Base-by-base conservation (phyloP, 30 jellyfish, hydroid and myxozoan genomes). In the Rhopilema esculentum region DNA sequence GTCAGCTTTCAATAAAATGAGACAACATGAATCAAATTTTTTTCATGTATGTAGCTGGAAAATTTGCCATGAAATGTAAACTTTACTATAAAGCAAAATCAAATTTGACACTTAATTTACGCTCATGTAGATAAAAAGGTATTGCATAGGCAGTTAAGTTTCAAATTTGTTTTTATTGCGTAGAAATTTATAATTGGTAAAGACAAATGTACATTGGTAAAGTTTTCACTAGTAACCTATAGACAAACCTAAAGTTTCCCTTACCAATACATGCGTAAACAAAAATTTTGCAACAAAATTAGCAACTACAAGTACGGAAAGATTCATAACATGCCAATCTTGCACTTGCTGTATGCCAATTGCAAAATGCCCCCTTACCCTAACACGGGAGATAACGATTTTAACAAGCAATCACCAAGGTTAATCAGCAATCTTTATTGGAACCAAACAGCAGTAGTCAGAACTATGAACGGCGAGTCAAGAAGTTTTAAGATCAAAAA, bases 1-100 rank as follows among this genome's bases (percentile, higher is more conserved):
- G 76, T 49, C 75, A 75, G 61, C 61, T 77, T 30, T 49, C 86
- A 30, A 48, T 75, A 40, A 75, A 75, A 40, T 75, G 73, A 1
- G 72, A 19, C 27, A 7, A n/a, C 29, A 63, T 6, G 29, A 19
- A 63, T 19, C 72, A 19, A 51, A 4, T 63, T 19, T 7, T 63
- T 63, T 63, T n/a, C 72, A 63, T n/a, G 72, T 63, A 12, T 66
- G 29, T 22, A 66, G 15, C 76, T 8, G 49, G 21, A 66, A 20
- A 15, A 66, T 66, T 16, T 66, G 76, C 6, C 29, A 1, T 8
- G 76, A 66, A 30, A 17, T 66, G 76, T 20, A 66, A 16, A 28
- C 31, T 66, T 1, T 20, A 22, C 1, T 20, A 66, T 18, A 0
- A 20, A 12, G 49, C 76, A 8, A 66, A 66, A 66, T 66, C 76